A percentile compares a stretch with the other conserved stretches of the same genome.
Evolutionary conservation across 2,888 invertebrate genomes (phyloP).

Genomic region (Colostygia pectinataria): DNA sequence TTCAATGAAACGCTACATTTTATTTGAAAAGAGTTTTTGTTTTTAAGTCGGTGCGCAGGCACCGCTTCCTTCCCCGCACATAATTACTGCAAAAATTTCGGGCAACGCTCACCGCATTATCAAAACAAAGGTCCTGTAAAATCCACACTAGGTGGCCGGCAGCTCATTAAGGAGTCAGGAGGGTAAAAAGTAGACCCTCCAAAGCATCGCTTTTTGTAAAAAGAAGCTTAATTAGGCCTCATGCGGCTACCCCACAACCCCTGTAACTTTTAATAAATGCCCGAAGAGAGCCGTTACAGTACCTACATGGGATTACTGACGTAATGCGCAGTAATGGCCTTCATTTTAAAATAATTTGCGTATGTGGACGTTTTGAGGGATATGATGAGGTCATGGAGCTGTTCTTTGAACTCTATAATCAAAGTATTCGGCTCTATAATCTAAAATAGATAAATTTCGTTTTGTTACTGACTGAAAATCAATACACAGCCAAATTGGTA

Average conservation of each 20-base stretch:
- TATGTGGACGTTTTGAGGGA: constrained; percentile 1
- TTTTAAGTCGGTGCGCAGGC: constrained; percentile 3
- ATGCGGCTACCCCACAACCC: constrained; percentile 77
- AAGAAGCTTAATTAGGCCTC: constrained; percentile 82
- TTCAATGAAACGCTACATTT: neutral
- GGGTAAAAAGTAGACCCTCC: constrained; percentile 72
- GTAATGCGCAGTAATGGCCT: constrained; percentile 35
- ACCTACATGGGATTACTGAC: constrained; percentile 37
- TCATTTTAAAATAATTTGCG: constrained; percentile 28
- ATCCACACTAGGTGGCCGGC: constrained; percentile 71
- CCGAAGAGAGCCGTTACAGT: constrained; percentile 68
- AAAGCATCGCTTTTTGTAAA: constrained; percentile 73
- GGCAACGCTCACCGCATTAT: constrained; percentile 55
- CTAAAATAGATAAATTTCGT: too few species aligned
- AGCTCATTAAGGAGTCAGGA: constrained; percentile 80
- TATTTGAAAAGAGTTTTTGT: neutral
- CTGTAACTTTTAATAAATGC: constrained; percentile 83
- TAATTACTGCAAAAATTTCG: constrained; percentile 53
- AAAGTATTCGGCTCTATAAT: too few species aligned
- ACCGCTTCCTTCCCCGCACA: constrained; percentile 32
- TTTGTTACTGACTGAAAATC: too few species aligned
- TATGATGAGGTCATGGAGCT: neutral
- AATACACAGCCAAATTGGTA: too few species aligned
- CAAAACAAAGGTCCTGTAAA: constrained; percentile 66
- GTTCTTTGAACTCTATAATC: neutral